phyloP scores from a whole-genome alignment of 1,140 invertebrate genomes.

The Danaus melanippus region DNA sequence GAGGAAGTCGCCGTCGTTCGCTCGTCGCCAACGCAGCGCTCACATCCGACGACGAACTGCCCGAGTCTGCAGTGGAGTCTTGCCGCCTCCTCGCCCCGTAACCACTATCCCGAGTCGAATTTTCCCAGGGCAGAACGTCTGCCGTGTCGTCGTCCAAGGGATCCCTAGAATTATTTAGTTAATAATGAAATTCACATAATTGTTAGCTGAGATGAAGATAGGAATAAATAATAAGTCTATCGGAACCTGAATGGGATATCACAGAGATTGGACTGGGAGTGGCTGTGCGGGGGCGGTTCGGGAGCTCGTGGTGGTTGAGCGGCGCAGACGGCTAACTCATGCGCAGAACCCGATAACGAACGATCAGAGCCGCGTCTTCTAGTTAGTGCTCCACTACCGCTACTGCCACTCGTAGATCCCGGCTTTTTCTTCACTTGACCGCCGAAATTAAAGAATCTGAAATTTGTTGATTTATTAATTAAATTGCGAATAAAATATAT shows the following conservation, averaged over 20 bases:
- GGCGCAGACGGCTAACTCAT: slow-evolving; percentile 81
- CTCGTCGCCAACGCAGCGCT: slow-evolving; percentile 76
- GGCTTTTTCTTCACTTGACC: slow-evolving; percentile 86
- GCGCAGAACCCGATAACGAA: slow-evolving; percentile 85
- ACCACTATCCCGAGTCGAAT: slow-evolving; percentile 39
- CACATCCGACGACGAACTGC: slow-evolving; percentile 81
- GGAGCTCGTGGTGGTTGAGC: slow-evolving; percentile 72
- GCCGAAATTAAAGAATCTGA: slow-evolving; percentile 91
- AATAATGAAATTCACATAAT: slow-evolving; percentile 1
- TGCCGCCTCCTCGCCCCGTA: slow-evolving; percentile 49
- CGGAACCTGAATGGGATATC: slow-evolving; percentile 52
- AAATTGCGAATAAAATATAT: no score
- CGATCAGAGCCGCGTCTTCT: slow-evolving; percentile 84
- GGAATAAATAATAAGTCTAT: neutral
- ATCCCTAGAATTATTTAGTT: slow-evolving; percentile 34
- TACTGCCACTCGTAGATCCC: slow-evolving; percentile 42
- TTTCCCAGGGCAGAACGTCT: slow-evolving; percentile 54
- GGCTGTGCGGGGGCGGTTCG: slow-evolving; percentile 80
- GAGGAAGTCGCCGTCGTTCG: slow-evolving; percentile 73
- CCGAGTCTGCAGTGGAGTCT: slow-evolving; percentile 64
- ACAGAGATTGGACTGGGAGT: slow-evolving; percentile 51
- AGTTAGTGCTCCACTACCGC: slow-evolving; percentile 59
- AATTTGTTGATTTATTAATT: neutral
- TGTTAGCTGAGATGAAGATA: neutral
- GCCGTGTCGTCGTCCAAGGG: slow-evolving; percentile 53